Base-by-base conservation (phyloP, 2,113 vertebrate genomes). In the Oenanthe oenanthe region DNA sequence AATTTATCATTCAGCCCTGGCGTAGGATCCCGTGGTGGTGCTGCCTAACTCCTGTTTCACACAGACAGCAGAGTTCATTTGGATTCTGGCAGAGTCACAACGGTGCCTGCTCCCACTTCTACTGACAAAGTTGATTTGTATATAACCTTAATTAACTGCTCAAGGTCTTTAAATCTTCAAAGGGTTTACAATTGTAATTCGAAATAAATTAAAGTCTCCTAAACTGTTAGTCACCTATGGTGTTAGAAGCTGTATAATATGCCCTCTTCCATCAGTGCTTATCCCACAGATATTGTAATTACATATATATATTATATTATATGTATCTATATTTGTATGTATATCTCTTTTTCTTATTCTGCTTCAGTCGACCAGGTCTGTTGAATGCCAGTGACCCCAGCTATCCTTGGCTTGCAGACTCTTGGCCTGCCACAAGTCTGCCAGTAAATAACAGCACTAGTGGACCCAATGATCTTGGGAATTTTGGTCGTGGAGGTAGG, bases 401-500 rank as follows among this genome's bases (percentile, higher is more conserved):
- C 67, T 99, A 99, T 87, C 99, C 99, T 76, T 99, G 99, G 99
- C 98, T 99, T 95, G 99, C 99, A 14, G 99, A 99, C 96, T 99
- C 99, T 32, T 99, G 99, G 99, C 99, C 99, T 56, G 98, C 99
- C 65, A 99, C 99, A 62, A 99, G 99, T 97, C 98, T 99, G 93
- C 99, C 99, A 4, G 99, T 99, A 83, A 99, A 99, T 97, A 99
- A 98, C 92, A 98, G 98, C 95, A 99, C 98, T 28, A 99, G 98
- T 86, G 99, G 99, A 83, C 98, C 99, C 40, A 99, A 98, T 85
- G 99, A 99, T 96, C 98, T 99, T 91, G 98, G 97, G 42, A 99
- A 99, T 98, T 99, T 99, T 76, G 98, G 98, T 80, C 99, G 99
- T 93, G 99, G 98, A 98, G 99, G 99, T 99, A 97, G 60, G 96